A percentile compares a stretch with the other conserved stretches of the same genome.
Conservation (phyloP, 2,797 vertebrate genomes). For the Rousettus madagascariensis region DNA sequence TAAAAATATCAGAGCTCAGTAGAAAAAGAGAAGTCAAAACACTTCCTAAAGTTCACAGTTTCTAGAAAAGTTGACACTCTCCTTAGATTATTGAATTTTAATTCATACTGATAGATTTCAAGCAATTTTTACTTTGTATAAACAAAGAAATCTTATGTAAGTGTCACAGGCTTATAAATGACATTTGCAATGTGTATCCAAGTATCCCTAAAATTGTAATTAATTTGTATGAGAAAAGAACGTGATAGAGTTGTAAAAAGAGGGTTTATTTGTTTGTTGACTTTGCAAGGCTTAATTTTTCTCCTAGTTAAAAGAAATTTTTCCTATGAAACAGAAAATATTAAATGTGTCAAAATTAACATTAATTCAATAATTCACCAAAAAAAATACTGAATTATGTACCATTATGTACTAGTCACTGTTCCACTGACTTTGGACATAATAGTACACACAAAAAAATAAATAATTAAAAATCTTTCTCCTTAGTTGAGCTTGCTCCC, state of each 20-base stretch:
- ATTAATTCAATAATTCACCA: conserved; percentile 50
- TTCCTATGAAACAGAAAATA: conserved; percentile 8
- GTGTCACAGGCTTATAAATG: background rate
- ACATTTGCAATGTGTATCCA: background rate
- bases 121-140: background rate
- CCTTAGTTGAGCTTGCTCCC: background rate
- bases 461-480: background rate
- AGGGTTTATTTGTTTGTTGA: conserved; percentile 63
- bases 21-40: background rate
- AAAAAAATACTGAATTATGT: background rate
- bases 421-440: background rate
- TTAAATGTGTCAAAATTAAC: conserved; percentile 70
- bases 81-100: background rate
- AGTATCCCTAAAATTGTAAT: background rate
- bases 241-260: background rate
- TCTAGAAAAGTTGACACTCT: background rate
- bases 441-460: background rate
- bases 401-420: background rate
- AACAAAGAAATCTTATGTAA: background rate
- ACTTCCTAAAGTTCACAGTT: background rate
- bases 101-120: background rate
- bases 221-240: background rate
- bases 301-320: background rate
- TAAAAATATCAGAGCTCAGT: background rate
- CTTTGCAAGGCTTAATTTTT: conserved; percentile 47